Conservation (phyloP, 2,113 vertebrate genomes). For the Phasianus colchicus region DNA sequence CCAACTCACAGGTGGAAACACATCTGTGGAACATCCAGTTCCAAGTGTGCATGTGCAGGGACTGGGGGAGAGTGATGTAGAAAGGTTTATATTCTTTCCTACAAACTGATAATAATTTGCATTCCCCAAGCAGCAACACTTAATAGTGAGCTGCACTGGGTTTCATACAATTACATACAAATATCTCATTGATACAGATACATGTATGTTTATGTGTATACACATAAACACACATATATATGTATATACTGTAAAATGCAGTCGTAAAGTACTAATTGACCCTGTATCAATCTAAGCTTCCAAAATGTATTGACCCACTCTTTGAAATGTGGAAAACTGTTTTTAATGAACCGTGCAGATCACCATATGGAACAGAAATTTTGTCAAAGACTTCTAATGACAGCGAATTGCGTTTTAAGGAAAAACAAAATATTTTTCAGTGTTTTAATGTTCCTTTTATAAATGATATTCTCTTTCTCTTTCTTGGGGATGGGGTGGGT, state of each 20-base stretch:
- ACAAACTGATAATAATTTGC: neutral
- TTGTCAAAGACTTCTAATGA: conserved; percentile 56
- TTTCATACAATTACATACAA: neutral
- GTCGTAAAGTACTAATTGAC: neutral
- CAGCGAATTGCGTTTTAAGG: conserved; percentile 52
- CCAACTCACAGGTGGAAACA: conserved; percentile 9
- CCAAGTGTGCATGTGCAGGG: conserved; percentile 28
- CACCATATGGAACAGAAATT: neutral
- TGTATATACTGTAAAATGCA: neutral
- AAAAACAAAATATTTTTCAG: conserved; percentile 59
- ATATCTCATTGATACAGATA: neutral
- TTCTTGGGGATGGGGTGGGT: neutral
- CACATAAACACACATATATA: neutral
- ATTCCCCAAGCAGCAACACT: neutral
- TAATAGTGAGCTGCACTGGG: neutral
- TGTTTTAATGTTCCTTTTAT: conserved; percentile 70
- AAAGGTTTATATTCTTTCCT: conserved; percentile 8
- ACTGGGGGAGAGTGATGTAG: neutral
- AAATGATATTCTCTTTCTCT: conserved; percentile 51
- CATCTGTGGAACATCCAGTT: neutral
- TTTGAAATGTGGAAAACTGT: conserved; percentile 10
- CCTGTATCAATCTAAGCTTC: neutral
- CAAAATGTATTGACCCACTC: neutral
- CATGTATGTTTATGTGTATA: neutral
- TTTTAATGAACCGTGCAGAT: conserved; percentile 23